phyloP scores from a whole-genome alignment of 2,888 invertebrate species.

The Thymelicus sylvestris region DNA sequence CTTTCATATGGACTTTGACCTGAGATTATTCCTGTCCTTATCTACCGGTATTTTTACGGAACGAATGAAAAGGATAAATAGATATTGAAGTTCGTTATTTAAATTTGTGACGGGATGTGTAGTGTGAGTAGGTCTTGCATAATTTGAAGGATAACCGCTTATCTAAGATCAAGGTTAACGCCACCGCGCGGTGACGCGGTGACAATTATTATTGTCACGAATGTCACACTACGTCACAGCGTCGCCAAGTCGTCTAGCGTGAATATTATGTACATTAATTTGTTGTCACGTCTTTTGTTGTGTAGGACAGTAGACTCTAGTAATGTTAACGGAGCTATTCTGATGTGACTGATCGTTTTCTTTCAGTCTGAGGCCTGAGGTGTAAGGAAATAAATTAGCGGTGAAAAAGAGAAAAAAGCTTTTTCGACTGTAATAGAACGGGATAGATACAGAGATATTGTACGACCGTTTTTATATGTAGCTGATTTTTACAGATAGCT shows the following conservation, averaged over 20 bases:
- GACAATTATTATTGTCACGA: neutral
- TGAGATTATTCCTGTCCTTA: neutral
- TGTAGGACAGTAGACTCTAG: neutral
- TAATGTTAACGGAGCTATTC: neutral
- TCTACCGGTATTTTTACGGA: neutral
- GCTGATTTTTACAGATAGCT: too few relatives aligned
- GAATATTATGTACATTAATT: neutral
- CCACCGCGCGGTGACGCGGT: neutral
- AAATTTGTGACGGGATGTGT: conserved; percentile 4
- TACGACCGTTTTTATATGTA: too few relatives aligned
- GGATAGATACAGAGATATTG: too few relatives aligned
- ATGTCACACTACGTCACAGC: conserved; percentile 5
- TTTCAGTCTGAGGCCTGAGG: neutral
- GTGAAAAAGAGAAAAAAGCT: too few relatives aligned
- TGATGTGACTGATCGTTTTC: neutral
- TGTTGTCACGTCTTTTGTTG: neutral
- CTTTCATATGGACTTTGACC: conserved; percentile 7
- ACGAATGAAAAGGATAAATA: conserved; percentile 4
- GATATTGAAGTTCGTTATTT: conserved; percentile 5
- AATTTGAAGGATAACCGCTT: conserved; percentile 13
- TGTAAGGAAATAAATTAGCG: too few relatives aligned
- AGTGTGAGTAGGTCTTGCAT: conserved; percentile 4
- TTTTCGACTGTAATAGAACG: too few relatives aligned
- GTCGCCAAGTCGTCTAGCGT: conserved; percentile 8
- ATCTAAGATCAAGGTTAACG: conserved; percentile 17